Evolutionary conservation across 2,113 vertebrate species (phyloP).

Genomic region (Myotis lucifugus): DNA sequence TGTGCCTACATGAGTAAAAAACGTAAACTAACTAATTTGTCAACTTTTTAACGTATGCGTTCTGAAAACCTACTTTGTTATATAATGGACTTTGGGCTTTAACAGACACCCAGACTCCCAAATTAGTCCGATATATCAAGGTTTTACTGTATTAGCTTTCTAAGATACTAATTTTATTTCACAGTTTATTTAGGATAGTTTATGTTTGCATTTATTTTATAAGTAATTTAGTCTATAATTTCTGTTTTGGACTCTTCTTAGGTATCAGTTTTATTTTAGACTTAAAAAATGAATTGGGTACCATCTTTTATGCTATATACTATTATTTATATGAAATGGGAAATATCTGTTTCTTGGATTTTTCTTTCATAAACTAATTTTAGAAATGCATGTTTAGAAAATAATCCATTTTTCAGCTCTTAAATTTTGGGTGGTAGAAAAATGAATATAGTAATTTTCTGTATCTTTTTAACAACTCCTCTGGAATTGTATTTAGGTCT

Average conservation of each 20-base stretch:
- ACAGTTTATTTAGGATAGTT: not conserved
- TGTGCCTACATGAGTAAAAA: not conserved
- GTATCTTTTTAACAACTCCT: not conserved
- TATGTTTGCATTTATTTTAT: slow-evolving; percentile 15
- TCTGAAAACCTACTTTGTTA: not conserved
- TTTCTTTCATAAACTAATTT: slow-evolving; percentile 7
- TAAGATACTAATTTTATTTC: slow-evolving; percentile 25
- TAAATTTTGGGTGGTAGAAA: slow-evolving; percentile 1
- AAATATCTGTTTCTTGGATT: not conserved
- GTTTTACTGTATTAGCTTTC: not conserved
- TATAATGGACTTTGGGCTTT: not conserved
- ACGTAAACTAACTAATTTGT: not conserved
- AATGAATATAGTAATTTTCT: not conserved
- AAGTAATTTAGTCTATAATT: not conserved
- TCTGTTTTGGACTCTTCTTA: not conserved
- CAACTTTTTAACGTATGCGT: not conserved
- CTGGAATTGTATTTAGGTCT: not conserved
- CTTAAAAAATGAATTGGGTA: not conserved
- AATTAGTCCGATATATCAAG: not conserved
- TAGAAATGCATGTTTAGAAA: slow-evolving; percentile 11
- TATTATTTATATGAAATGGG: not conserved
- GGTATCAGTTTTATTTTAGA: slow-evolving; percentile 21
- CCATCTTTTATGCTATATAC: not conserved
- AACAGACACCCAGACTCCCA: not conserved
- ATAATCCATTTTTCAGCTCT: not conserved